Evolutionary conservation across 2,888 invertebrate species (phyloP).

Genomic region (Drosophila rellima): DNA sequence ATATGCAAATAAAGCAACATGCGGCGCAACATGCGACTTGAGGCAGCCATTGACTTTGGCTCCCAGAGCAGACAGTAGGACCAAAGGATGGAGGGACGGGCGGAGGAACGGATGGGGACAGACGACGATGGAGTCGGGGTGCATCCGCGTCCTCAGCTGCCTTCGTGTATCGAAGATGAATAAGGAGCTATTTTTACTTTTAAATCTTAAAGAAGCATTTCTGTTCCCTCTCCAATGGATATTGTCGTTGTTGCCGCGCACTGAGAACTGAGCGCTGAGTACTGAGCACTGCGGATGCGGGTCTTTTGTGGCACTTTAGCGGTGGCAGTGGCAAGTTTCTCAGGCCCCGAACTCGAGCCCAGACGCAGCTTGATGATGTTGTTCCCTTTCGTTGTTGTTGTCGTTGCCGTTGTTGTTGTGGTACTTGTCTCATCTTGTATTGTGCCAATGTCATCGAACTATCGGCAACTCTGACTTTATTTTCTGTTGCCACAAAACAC

Average conservation of each 20-base stretch:
- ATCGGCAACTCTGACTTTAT: constrained; percentile 55
- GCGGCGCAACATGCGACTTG: constrained; percentile 63
- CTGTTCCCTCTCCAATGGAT: constrained; percentile 28
- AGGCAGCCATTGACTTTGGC: constrained; percentile 36
- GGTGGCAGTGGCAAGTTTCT: constrained; percentile 62
- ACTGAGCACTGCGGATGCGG: constrained; percentile 43
- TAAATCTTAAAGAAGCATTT: constrained; percentile 73
- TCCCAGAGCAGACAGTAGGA: constrained; percentile 31
- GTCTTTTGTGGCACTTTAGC: constrained; percentile 59
- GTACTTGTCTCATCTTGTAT: constrained; percentile 48
- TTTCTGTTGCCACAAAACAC: constrained; percentile 30
- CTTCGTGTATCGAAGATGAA: constrained; percentile 82
- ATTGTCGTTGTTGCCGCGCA: constrained; percentile 40
- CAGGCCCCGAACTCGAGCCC: constrained; percentile 40
- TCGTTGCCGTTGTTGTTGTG: constrained; percentile 27
- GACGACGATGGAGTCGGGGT: constrained; percentile 26
- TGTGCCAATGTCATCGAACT: constrained; percentile 73
- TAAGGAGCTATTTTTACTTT: constrained; percentile 85
- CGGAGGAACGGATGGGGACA: constrained; percentile 8
- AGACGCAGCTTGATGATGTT: constrained; percentile 66
- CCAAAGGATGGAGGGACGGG: background rate
- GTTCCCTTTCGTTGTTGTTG: constrained; percentile 34
- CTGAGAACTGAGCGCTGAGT: background rate
- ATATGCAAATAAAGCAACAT: constrained; percentile 77
- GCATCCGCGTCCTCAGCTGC: constrained; percentile 59